A percentile compares a stretch with the other conserved stretches of the same genome.
phyloP scores from a whole-genome alignment of 2,797 vertebrate genomes.

The Xiphophorus birchmanni region DNA sequence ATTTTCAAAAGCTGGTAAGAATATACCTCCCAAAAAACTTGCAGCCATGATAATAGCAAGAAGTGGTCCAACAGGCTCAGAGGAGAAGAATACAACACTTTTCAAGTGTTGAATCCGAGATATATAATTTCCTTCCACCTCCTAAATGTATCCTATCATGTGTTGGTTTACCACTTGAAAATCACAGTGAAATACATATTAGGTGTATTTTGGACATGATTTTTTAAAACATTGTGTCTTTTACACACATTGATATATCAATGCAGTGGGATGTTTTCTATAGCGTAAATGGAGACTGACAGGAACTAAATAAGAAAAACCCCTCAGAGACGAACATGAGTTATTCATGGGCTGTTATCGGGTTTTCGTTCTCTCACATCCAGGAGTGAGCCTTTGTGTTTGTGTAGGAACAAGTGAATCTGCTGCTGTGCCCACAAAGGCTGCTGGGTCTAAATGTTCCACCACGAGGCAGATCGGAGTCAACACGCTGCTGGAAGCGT shows the following conservation, averaged over 20 bases:
- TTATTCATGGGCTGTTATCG: conserved; percentile 70
- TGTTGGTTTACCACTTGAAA: neutral
- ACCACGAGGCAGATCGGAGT: conserved; percentile 21
- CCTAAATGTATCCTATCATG: neutral
- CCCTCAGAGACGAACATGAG: conserved; percentile 43
- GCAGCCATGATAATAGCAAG: neutral
- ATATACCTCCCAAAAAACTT: neutral
- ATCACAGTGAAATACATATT: neutral
- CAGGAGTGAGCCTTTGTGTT: conserved; percentile 9
- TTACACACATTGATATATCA: neutral
- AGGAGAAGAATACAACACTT: neutral
- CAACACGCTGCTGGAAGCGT: conserved; percentile 15
- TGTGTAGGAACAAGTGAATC: conserved; percentile 27
- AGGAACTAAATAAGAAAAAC: conserved; percentile 48
- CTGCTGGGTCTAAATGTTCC: conserved; percentile 19
- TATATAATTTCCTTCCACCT: neutral
- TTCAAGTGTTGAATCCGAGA: neutral
- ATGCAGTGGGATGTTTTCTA: conserved; percentile 16
- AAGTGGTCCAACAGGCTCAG: neutral
- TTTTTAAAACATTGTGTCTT: neutral
- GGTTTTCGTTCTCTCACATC: conserved; percentile 48
- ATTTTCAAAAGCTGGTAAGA: neutral
- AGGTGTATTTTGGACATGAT: neutral
- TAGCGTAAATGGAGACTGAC: conserved; percentile 46
- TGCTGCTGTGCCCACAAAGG: conserved; percentile 25